phyloP scores from a whole-genome alignment of 64 coral and sea anemone genomes.

The Pocillopora damicornis region DNA sequence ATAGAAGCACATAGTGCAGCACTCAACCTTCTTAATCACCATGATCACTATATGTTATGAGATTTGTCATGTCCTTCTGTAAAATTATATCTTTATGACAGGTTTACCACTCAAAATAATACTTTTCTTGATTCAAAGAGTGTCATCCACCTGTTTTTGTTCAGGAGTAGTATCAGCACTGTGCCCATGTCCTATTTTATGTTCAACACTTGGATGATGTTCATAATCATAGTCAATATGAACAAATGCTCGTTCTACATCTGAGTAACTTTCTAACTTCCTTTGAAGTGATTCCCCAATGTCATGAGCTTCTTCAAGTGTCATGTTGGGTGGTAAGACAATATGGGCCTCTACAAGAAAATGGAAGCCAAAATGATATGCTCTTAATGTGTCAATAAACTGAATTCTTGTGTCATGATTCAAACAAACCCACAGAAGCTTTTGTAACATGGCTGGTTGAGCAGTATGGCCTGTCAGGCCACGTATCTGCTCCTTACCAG shows the following conservation, averaged over 20 bases:
- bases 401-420: conserved; percentile 82
- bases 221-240: conserved; percentile 99
- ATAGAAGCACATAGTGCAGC: too few relatives aligned
- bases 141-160: too few relatives aligned
- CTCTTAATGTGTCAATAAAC: conserved; percentile 91
- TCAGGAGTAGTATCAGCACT: background rate
- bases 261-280: conserved; percentile 78
- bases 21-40: too few relatives aligned
- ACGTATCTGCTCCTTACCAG: conserved; percentile 74
- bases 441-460: conserved; percentile 65
- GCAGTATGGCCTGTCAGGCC: conserved; percentile 78
- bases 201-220: conserved; percentile 62
- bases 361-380: conserved; percentile 91
- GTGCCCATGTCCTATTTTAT: conserved; percentile 49
- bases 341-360: conserved; percentile 96
- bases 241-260: conserved; percentile 96
- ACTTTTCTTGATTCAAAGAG: too few relatives aligned
- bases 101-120: too few relatives aligned
- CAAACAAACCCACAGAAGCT: conserved; percentile 81
- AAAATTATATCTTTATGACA: too few relatives aligned
- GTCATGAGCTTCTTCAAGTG: conserved; percentile 89
- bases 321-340: conserved; percentile 78
- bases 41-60: too few relatives aligned
- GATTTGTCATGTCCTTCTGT: too few relatives aligned
- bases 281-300: conserved; percentile 93